Evolutionary conservation across 2,888 invertebrate species (phyloP), one percentile per base, ranked within the genome.

Genomic region (Cataglyphis livida): DNA sequence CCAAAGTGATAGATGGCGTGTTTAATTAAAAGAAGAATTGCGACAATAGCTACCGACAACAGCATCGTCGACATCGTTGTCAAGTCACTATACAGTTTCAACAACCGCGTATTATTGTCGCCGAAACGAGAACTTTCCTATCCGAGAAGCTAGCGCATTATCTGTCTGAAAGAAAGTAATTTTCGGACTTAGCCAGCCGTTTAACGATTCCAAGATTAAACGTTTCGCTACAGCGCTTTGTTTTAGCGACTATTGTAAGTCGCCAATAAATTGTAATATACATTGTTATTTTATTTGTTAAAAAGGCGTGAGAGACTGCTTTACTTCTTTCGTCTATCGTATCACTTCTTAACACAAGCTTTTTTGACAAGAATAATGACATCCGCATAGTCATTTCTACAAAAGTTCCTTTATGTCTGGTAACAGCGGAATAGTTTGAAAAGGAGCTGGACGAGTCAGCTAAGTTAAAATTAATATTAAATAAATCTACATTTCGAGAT

Each of bases 1-100:
- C 79, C 25, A 48, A 73, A 65, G 83, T 81, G 85, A 87, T 85
- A 87, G 84, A 87, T 81, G 71, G 87, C 79, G 82, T 83, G 85
- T 87, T 90, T 90, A 91, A 91, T 91, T 90, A 90, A 89, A 91
- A 88, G 87, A 87, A 87, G 83, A 81, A 68, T 71, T 21, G 76
- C 64, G 79, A 84, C 84, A 84, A 84, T 85, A 78, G 70, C 59
- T 70, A 44, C 41, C 41, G 48, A 48, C 44, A 10, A 32, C 9
- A 65, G 32, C 70, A 41, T 44, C 54, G 62, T 18, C 64, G 64
- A 35, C 18, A 28, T 62, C 54, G 38, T 41, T 44, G 44, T 75
- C 35, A 18, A 25, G 5, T 3, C 61, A 7, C 48, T 66, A 25
- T 32, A 78, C 18, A 59, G 25, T 59, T 59, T 12, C 64, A 64